Evolutionary conservation across 2,113 vertebrate species (phyloP).

Genomic region (Rhombomys opimus): DNA sequence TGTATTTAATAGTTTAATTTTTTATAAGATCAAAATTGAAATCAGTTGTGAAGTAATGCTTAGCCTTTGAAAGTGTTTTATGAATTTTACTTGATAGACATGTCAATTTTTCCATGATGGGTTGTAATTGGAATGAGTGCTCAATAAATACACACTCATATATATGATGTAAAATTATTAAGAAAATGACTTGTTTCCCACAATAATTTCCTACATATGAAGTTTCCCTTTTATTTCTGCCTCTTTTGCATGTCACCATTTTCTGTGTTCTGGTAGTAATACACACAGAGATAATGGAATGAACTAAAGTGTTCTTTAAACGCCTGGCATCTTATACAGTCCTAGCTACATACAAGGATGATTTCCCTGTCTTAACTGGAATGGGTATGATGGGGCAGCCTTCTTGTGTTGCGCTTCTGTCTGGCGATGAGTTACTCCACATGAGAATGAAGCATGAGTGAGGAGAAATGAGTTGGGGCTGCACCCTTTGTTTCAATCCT

Average conservation of each 20-base stretch:
- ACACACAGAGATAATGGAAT: conserved; percentile 19
- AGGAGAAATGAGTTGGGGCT: background rate
- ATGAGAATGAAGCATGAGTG: background rate
- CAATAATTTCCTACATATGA: background rate
- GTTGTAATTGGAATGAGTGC: background rate
- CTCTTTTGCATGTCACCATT: background rate
- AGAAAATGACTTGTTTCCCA: background rate
- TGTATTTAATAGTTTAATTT: background rate
- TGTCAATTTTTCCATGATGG: background rate
- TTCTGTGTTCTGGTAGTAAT: background rate
- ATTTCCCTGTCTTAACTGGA: background rate
- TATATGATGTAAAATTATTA: background rate
- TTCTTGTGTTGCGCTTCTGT: background rate
- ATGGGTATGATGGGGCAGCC: background rate
- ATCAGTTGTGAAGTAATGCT: background rate
- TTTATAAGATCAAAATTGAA: conserved; percentile 7
- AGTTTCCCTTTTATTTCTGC: background rate
- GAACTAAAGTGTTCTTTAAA: background rate
- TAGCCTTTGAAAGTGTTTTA: background rate
- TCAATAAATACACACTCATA: background rate
- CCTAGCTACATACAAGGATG: background rate
- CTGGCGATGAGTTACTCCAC: background rate
- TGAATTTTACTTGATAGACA: conserved; percentile 9
- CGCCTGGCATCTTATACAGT: background rate
- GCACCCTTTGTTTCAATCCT: background rate